Percentiles rank a stretch among this genome's conserved stretches.
Evolutionary conservation across 2,888 invertebrate genomes (phyloP).

Genomic region (Dione vanillae): DNA sequence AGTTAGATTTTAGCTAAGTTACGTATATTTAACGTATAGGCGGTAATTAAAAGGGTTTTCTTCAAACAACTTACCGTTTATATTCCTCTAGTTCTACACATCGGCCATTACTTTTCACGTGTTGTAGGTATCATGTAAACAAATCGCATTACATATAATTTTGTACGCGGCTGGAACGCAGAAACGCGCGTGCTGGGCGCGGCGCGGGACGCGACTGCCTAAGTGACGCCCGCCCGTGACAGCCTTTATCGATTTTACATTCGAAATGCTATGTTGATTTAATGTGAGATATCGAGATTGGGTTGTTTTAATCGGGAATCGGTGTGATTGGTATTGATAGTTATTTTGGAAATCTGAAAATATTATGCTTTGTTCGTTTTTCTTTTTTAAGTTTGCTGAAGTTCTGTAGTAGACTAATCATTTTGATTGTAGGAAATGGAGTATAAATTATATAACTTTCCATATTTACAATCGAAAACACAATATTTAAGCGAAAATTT

Average conservation of each 20-base stretch:
- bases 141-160: constrained; percentile 58
- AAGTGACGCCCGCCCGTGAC: constrained; percentile 52
- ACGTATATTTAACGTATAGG: neutral
- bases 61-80: constrained; percentile 48
- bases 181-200: constrained; percentile 66
- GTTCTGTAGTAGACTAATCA: too few relatives aligned
- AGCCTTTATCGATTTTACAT: constrained; percentile 50
- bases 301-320: neutral
- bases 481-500: too few relatives aligned
- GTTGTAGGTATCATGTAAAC: constrained; percentile 59
- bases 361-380: neutral
- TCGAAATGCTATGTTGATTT: constrained; percentile 29
- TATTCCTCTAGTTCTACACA: constrained; percentile 43
- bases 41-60: neutral
- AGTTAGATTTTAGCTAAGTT: constrained; percentile 3
- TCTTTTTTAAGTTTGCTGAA: neutral
- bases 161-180: constrained; percentile 51
- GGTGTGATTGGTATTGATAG: neutral
- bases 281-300: constrained; percentile 31
- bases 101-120: constrained; percentile 57
- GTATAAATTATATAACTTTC: too few relatives aligned
- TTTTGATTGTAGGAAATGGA: too few relatives aligned
- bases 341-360: neutral
- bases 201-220: constrained; percentile 64
- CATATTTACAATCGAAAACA: too few relatives aligned